Percentiles rank a stretch among this genome's conserved stretches.
Evolutionary conservation across 2,113 vertebrate species (phyloP).

Genomic region (Lophochroa leadbeateri): DNA sequence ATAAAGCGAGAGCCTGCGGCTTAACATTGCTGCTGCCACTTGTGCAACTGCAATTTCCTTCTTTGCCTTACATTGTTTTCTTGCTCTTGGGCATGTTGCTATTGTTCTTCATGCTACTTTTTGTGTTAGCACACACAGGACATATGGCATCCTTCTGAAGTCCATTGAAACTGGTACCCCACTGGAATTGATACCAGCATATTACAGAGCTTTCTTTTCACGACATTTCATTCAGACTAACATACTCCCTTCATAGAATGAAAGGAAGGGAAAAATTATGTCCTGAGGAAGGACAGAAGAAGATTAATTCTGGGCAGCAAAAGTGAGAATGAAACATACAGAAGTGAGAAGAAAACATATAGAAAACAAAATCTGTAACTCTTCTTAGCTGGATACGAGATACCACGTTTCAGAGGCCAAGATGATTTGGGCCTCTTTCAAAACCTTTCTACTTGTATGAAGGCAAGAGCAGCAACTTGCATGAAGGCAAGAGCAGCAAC

Average conservation of each 20-base stretch:
- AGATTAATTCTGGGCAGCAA: background rate
- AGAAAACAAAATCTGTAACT: background rate
- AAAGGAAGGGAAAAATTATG: background rate
- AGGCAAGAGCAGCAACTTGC: background rate
- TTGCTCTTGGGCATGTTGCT: accelerated
- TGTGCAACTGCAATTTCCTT: background rate
- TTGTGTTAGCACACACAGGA: accelerated
- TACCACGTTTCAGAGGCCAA: background rate
- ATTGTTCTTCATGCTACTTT: background rate
- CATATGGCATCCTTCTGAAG: background rate
- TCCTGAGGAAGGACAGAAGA: background rate
- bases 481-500: background rate
- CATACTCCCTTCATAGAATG: background rate
- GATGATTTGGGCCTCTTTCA: background rate
- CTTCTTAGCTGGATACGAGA: background rate
- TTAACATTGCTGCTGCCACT: background rate
- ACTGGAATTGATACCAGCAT: background rate
- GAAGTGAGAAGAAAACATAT: background rate
- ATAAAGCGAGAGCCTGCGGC: background rate
- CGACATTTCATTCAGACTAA: background rate
- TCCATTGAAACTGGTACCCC: background rate
- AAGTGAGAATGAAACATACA: background rate
- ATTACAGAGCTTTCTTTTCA: background rate
- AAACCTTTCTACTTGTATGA: background rate
- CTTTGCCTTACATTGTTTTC: background rate